Base-by-base conservation (phyloP, 2,888 invertebrate species). In the Piscicola geometra region DNA sequence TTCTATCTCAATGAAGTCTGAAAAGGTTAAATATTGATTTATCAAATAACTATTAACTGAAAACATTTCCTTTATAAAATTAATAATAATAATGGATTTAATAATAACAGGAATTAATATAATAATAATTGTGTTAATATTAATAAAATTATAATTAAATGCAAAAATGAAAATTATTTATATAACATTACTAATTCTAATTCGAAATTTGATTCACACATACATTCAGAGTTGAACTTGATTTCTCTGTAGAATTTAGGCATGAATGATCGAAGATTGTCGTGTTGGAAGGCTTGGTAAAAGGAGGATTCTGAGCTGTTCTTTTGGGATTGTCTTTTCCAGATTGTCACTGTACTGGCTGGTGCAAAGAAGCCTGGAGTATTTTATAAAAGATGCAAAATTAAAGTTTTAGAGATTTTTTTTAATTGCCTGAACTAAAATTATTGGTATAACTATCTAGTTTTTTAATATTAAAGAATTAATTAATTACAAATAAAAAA, bases 301-400 rank as follows among this genome's bases (percentile, higher is more conserved):
- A 86, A 86, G 76, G 83, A 80, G 0, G 85, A 84, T 81, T 87
- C 87, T 72, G 83, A 82, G 79, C 85, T 84, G 77, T 86, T 86
- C 36, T 84, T 89, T 5, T 88, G 87, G 36, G 90, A 89, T 70
- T 92, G 90, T 80, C 93, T 91, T 86, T 96, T 96, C 91, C 95
- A 94, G 72, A 96, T 93, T 21, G 94, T 93, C 78, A 93, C 93
- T 15, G 93, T 92, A 0, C 94, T 92, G 0, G 94, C 94, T 2
- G 94, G 94, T 0, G 94, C 93, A 86, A 96, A 90, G 80, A 93
- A 92, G 79, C 94, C 94, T 76, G 92, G 91, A 80, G 78, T 15
- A 41, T 21, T 30, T 15, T 30, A n/a, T 28, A 15, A 12, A 73
- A 73, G 18, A 73, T 30, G 35, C 21, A n/a, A 64, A 70, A 47